Base-by-base conservation (phyloP, 1,140 invertebrate genomes). In the Euglossa dilemma region DNA sequence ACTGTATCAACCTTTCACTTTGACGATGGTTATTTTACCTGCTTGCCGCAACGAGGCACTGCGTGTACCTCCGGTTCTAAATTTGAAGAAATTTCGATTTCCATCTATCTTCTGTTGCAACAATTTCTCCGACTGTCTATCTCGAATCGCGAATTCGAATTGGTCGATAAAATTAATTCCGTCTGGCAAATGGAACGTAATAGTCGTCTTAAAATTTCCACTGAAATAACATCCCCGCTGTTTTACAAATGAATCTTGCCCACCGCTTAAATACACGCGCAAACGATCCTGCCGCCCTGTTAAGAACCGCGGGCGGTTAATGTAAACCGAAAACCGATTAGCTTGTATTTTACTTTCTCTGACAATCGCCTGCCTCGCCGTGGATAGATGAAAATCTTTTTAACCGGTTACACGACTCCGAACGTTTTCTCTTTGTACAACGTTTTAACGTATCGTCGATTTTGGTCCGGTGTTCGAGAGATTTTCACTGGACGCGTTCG, bases 401-500 rank as follows among this genome's bases (percentile, higher is more conserved):
- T n/a, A 71, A 52, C 36, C 2, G 18, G 45, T 6, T 59, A 50
- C 20, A 50, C 20, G 25, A n/a, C 16, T 59, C 36, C 9, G 28
- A 6, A 67, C 36, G 14, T 45, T 16, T 47, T 23, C 20, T 12
- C 11, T 45, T 75, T n/a, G 6, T 14, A 4, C 25, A 4, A 1
- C 23, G 23, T 23, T n/a, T 14, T 25, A 67, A 54, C 3, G 28
- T 70, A 63, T 86, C 63, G 63, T 52, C 59, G 59, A 82, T 86
- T 86, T 86, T 69, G 56, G 54, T 80, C 59, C 64, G 56, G 16
- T 43, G 1, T 16, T 69, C 56, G 23, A 63, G 59, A 86, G 70
- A 59, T 70, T 71, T 66, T 45, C 45, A 43, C 73, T 70, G 63
- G 67, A 80, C 63, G 80, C 54, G n/a, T 86, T 71, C 23, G 52